Base-by-base conservation (phyloP, 1,140 invertebrate species). In the Tetramorium parvispinum region DNA sequence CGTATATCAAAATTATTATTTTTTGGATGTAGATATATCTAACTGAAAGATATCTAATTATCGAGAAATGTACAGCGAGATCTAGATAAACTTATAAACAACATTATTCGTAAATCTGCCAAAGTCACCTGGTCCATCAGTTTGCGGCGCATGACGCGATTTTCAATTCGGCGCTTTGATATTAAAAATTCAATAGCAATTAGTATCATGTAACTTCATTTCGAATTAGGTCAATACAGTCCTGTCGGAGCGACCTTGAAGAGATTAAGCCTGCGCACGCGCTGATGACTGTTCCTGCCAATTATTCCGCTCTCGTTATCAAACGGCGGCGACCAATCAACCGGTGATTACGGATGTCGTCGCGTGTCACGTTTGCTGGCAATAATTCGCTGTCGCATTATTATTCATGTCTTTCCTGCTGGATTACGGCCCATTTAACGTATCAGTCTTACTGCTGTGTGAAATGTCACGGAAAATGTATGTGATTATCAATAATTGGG, bases 351-450 rank as follows among this genome's bases (percentile, higher is more conserved):
- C 46, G 68, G 18, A 46, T n/a, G 49, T 82, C 78, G 46, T 57
- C 78, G 49, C 37, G 66, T 46, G 79, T 73, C 79, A 59, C 79
- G 66, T 46, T 59, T 8, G 40, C 53, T 40, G 53, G 53, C 51
- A 73, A 59, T 82, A 82, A 73, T 73, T 82, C 66, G 37, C 51
- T 46, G 51, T 82, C 65, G 66, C 66, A 82, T 82, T 82, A 82
- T 73, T 73, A 82, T 82, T 82, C 79, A 82, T 82, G 79, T 57
- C 66, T 82, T 82, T 82, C 51, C 68, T 46, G 51, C 66, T 37
- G 53, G 18, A 82, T 71, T 40, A 55, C 66, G 65, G 21, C 1
- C 37, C 51, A 46, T 73, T 82, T 57, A 73, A 43, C 51, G 11
- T 46, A 73, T 82, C 66, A 71, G 18, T 46, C 24, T 21, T 61